phyloP scores from a whole-genome alignment of 2,113 vertebrate genomes.

The Oryzias melastigma region DNA sequence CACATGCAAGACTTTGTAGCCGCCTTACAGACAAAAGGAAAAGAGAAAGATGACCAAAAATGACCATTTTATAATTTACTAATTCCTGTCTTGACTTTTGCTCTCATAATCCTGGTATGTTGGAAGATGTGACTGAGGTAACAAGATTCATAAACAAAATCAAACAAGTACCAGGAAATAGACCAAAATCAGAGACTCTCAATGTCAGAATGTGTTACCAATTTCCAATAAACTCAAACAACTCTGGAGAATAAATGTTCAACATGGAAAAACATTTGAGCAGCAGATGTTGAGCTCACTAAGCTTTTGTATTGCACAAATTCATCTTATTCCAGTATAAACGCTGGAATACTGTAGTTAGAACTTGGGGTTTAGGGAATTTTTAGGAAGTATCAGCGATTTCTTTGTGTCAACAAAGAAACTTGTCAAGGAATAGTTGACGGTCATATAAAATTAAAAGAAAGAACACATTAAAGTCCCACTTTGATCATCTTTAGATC shows the following conservation, averaged over 20 bases:
- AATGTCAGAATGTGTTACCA: slow-evolving; percentile 13
- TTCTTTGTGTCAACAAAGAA: slow-evolving; percentile 9
- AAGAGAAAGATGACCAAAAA: too few species aligned
- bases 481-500: too few species aligned
- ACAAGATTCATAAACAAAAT: too few species aligned
- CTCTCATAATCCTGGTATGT: too few species aligned
- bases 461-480: not conserved
- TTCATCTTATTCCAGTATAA: slow-evolving; percentile 31
- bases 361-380: slow-evolving; percentile 31
- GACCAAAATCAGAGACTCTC: not conserved
- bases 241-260: not conserved
- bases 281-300: slow-evolving; percentile 33
- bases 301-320: slow-evolving; percentile 41
- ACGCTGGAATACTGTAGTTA: slow-evolving; percentile 39
- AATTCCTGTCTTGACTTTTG: too few species aligned
- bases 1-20: too few species aligned
- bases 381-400: slow-evolving; percentile 36
- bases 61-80: too few species aligned
- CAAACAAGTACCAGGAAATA: not conserved
- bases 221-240: slow-evolving; percentile 22
- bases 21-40: too few species aligned
- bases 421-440: slow-evolving; percentile 36
- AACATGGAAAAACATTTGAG: slow-evolving; percentile 3
- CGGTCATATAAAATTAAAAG: slow-evolving; percentile 2
- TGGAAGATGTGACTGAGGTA: too few species aligned